phyloP scores from a whole-genome alignment of 2,888 invertebrate species.

The Anaspis maculata region DNA sequence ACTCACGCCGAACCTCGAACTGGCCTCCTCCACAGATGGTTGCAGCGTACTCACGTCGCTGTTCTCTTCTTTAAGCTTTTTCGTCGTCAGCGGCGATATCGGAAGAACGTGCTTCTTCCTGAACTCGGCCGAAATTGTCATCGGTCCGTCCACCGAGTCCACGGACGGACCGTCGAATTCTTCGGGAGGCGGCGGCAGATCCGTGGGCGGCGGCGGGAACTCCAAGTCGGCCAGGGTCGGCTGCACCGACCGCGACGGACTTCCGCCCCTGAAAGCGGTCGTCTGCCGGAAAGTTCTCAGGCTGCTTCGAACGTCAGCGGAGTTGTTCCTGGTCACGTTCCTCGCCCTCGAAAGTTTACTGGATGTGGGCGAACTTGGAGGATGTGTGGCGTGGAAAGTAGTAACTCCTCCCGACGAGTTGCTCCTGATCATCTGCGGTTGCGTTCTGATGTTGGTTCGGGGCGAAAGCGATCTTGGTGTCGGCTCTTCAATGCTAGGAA shows the following conservation, averaged over 20 bases:
- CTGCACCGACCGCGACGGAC: constrained; percentile 62
- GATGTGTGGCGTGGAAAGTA: constrained; percentile 47
- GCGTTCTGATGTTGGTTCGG: constrained; percentile 55
- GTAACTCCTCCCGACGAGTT: constrained; percentile 81
- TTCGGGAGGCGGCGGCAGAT: constrained; percentile 71
- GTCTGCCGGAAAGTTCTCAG: constrained; percentile 41
- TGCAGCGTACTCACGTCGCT: constrained; percentile 53
- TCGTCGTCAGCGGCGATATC: constrained; percentile 34
- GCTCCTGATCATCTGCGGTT: constrained; percentile 80
- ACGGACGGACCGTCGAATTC: constrained; percentile 44
- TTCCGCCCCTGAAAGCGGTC: constrained; percentile 43
- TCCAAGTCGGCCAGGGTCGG: constrained; percentile 75
- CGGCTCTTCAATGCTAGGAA: constrained; percentile 23
- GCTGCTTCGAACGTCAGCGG: constrained; percentile 40
- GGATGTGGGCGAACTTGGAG: constrained; percentile 53
- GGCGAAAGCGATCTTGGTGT: constrained; percentile 54
- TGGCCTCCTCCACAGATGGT: constrained; percentile 64
- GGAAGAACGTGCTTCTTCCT: constrained; percentile 32
- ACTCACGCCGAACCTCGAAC: constrained; percentile 63
- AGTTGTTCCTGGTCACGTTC: constrained; percentile 38
- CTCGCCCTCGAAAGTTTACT: constrained; percentile 51
- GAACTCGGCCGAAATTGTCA: constrained; percentile 33
- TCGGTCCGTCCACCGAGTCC: constrained; percentile 30
- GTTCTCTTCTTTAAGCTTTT: constrained; percentile 33
- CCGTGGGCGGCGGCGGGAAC: constrained; percentile 79